A percentile compares a stretch with the other conserved stretches of the same genome.
Evolutionary conservation across 1,140 invertebrate species (phyloP).

Genomic region (Saccostrea cuccullata): DNA sequence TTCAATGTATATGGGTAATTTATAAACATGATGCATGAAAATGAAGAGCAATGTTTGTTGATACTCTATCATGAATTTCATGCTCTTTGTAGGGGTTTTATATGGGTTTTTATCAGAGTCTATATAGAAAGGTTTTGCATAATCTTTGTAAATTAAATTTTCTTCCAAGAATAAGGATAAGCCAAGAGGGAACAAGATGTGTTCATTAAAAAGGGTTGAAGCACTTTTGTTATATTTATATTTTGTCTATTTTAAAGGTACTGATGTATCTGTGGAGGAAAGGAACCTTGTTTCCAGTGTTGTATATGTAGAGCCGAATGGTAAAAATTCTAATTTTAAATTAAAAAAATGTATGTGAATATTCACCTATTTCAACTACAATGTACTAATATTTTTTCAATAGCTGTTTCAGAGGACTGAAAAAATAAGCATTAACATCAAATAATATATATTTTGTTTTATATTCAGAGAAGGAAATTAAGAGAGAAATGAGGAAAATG

Average conservation of each 20-base stretch:
- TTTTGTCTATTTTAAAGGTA: neutral
- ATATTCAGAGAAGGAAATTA: slow-evolving; percentile 12
- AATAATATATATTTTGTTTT: neutral
- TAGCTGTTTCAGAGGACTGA: neutral
- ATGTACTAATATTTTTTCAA: neutral
- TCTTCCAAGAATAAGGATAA: too few species aligned
- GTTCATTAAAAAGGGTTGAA: too few species aligned
- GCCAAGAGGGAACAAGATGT: too few species aligned
- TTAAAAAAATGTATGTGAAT: neutral
- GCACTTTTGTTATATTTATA: neutral
- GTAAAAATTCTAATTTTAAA: neutral
- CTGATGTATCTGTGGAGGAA: neutral
- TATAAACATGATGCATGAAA: too few species aligned
- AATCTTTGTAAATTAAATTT: too few species aligned
- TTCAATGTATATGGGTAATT: too few species aligned
- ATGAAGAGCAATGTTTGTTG: too few species aligned
- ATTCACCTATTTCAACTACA: neutral
- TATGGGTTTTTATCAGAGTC: too few species aligned
- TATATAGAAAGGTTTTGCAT: too few species aligned
- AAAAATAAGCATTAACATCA: too few species aligned
- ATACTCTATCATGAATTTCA: too few species aligned
- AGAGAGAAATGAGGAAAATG: neutral
- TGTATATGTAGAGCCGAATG: neutral
- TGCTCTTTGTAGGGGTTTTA: too few species aligned
- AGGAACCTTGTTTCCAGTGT: neutral